phyloP scores from a whole-genome alignment of 2,113 vertebrate species.

The Puma concolor region DNA sequence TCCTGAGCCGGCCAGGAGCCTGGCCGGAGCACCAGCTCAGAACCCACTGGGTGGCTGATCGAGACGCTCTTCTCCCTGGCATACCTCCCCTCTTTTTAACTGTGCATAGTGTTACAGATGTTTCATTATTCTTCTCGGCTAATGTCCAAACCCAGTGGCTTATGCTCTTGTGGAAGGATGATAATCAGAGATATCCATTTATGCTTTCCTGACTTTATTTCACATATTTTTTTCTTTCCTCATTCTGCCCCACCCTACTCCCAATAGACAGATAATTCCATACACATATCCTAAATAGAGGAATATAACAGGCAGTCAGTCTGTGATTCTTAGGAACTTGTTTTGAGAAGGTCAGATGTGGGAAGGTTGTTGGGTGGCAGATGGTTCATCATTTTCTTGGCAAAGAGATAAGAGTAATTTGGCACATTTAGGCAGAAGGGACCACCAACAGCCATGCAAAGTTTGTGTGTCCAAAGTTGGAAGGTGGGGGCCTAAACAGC shows the following conservation, averaged over 20 bases:
- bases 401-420: neutral
- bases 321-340: neutral
- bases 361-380: neutral
- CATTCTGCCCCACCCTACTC: neutral
- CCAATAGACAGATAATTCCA: neutral
- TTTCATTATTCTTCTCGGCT: neutral
- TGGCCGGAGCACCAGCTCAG: too few species aligned
- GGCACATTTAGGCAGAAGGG: neutral
- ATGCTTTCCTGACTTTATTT: neutral
- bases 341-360: neutral
- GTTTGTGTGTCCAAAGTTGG: neutral
- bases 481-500: fast-evolving
- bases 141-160: neutral
- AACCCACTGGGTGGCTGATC: too few species aligned
- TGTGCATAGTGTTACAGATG: neutral
- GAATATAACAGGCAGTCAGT: neutral
- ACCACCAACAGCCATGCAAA: neutral
- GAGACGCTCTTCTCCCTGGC: too few species aligned
- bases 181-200: neutral
- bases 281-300: neutral
- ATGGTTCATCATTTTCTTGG: neutral
- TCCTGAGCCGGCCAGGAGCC: too few species aligned
- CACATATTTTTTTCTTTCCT: neutral
- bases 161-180: neutral
- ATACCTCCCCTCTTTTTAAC: too few species aligned